phyloP scores from a whole-genome alignment of 2,888 invertebrate genomes.

The Lymantria monacha region DNA sequence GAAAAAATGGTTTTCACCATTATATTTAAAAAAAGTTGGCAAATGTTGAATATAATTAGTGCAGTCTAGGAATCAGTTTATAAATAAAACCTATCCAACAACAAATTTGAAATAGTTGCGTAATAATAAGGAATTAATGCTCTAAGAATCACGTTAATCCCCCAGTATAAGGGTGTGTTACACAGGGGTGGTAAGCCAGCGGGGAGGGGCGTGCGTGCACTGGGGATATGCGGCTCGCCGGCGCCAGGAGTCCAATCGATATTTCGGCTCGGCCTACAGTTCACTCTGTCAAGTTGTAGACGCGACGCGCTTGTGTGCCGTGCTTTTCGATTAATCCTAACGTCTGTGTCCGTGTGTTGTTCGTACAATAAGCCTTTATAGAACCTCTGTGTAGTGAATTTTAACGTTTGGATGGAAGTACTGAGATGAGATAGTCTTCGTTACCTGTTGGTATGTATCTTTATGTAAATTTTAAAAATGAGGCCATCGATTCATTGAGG shows the following conservation, averaged over 20 bases:
- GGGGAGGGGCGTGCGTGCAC: conserved; percentile 74
- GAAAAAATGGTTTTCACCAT: conserved; percentile 5
- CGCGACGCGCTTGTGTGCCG: conserved; percentile 61
- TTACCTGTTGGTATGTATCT: conserved; percentile 51
- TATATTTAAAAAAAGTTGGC: background rate
- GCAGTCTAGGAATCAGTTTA: background rate
- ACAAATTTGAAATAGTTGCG: background rate
- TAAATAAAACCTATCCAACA: background rate
- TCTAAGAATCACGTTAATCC: background rate
- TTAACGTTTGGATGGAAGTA: conserved; percentile 48
- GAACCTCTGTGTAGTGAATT: conserved; percentile 51
- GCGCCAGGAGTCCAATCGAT: conserved; percentile 78
- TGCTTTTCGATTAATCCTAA: conserved; percentile 20
- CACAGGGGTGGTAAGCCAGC: conserved; percentile 51
- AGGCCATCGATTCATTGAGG: conserved; percentile 20
- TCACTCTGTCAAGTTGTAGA: conserved; percentile 58
- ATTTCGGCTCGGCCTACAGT: conserved; percentile 68
- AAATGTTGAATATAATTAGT: too few species aligned
- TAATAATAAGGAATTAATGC: conserved; percentile 4
- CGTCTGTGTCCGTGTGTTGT: conserved; percentile 43
- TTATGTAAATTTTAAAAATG: conserved; percentile 19
- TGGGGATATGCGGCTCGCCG: conserved; percentile 77
- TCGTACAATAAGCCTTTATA: conserved; percentile 34
- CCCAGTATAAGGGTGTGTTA: conserved; percentile 45
- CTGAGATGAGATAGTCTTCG: conserved; percentile 70